Conservation (phyloP, 2,797 vertebrate genomes). For the Sphenodon punctatus region DNA sequence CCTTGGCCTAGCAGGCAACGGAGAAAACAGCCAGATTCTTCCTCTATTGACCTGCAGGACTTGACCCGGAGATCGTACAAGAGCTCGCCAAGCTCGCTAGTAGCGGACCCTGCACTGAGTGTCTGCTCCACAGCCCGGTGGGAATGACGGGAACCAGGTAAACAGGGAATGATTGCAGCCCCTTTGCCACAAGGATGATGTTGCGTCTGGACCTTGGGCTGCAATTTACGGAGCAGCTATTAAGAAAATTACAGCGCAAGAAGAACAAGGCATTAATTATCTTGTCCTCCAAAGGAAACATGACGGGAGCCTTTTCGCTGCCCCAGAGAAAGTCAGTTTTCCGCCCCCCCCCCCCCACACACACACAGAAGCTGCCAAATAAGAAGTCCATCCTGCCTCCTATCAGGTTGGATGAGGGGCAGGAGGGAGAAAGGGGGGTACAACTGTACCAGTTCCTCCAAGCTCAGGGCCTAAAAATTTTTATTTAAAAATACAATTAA, state of each 20-base stretch:
- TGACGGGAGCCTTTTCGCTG: too few species aligned
- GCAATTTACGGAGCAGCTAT: slow-evolving; percentile 22
- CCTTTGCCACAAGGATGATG: not conserved
- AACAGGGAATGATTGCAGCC: not conserved
- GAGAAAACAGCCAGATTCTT: slow-evolving; percentile 14
- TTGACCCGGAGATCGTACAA: not conserved
- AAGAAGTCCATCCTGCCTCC: too few species aligned
- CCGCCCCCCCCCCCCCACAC: too few species aligned
- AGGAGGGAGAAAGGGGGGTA: too few species aligned
- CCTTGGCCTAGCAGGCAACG: not conserved
- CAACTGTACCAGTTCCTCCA: too few species aligned
- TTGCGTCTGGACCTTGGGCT: not conserved
- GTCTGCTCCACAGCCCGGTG: accelerated
- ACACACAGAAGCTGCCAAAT: too few species aligned
- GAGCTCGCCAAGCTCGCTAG: not conserved
- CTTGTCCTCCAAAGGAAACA: slow-evolving; percentile 5
- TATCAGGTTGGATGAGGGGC: too few species aligned
- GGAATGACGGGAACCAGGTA: not conserved
- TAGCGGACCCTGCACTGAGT: not conserved
- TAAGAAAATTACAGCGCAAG: not conserved
- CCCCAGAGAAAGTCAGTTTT: too few species aligned
- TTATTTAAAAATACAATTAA: too few species aligned
- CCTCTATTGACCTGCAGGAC: not conserved
- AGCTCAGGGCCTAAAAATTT: too few species aligned
- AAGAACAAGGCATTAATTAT: not conserved